Evolutionary conservation across 2,888 invertebrate genomes (phyloP).

Genomic region (Desoria tigrina): DNA sequence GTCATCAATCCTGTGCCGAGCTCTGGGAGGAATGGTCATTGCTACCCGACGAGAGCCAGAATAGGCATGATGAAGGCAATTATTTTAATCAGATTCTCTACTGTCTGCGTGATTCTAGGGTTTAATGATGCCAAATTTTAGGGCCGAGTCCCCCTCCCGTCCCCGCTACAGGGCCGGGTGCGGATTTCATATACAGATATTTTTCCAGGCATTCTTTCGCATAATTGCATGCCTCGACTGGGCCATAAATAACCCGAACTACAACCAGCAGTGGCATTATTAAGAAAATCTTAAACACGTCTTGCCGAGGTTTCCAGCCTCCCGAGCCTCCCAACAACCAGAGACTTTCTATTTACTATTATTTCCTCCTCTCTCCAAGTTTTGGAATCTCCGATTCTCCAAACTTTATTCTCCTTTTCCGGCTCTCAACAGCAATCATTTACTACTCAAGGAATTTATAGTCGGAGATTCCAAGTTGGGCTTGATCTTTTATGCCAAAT

Average conservation of each 20-base stretch:
- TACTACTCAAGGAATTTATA: constrained; percentile 18
- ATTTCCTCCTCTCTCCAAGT: constrained; percentile 3
- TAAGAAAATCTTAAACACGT: constrained; percentile 54
- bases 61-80: constrained; percentile 54
- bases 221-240: constrained; percentile 54
- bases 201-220: constrained; percentile 53
- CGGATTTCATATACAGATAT: constrained; percentile 49
- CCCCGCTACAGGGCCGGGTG: constrained; percentile 23
- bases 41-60: constrained; percentile 25
- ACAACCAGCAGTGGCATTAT: constrained; percentile 52
- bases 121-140: constrained; percentile 54
- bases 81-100: constrained; percentile 55
- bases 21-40: constrained; percentile 46
- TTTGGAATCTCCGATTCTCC: neutral
- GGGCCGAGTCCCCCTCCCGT: constrained; percentile 31
- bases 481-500: no score
- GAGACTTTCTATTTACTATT: no score
- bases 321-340: neutral
- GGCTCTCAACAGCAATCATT: constrained; percentile 20
- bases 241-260: constrained; percentile 54
- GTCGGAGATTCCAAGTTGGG: neutral
- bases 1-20: constrained; percentile 52
- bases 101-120: constrained; percentile 54
- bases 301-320: constrained; percentile 50
- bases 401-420: constrained; percentile 3